Base-by-base conservation (phyloP, 2,113 vertebrate species). In the Catharus fuscescens region DNA sequence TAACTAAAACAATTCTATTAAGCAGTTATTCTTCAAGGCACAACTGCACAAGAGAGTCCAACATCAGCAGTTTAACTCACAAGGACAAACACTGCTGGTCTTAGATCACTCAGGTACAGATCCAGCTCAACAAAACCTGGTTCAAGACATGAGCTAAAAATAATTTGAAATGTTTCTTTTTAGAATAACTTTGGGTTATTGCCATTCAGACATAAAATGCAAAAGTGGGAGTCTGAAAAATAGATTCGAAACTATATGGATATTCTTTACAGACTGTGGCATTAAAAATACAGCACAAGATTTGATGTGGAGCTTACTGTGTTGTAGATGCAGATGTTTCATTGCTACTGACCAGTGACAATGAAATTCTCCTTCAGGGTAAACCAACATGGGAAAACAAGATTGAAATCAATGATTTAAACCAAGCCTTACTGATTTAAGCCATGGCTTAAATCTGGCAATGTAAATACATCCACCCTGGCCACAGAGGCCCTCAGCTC, bases 401-500 rank as follows among this genome's bases (percentile, higher is more conserved):
- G 44, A 72, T 32, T 61, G 31, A 80, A 92, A 78, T 87, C 18
- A 52, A 61, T 12, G 0, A 60, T 56, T 81, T 64, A 67, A 82
- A 88, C 10, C 7, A 53, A 65, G 31, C 50, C 19, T 61, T 74
- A 38, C 31, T 57, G 86, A 80, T 88, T 89, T 26, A 60, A 90
- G 57, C 61, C 70, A 48, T 6, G 5, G 24, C 48, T 91, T 56
- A 71, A 87, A 36, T 34, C 48, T 93, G 73, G 25, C 81, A 87
- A 44, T 36, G 25, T 65, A 76, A 93, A 74, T 70, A 18, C 65
- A 95, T 95, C 94, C 95, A 96, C 95, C 94, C 94, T 97, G 95
- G 82, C 92, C 95, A 97, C 7, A 80, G 83, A 84, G 47, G 40
- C 77, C 80, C 72, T 78, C 28, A 17, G 60, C 2, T 67, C 79